Conservation (phyloP, 2,797 vertebrate genomes). For the Pterois miles region DNA sequence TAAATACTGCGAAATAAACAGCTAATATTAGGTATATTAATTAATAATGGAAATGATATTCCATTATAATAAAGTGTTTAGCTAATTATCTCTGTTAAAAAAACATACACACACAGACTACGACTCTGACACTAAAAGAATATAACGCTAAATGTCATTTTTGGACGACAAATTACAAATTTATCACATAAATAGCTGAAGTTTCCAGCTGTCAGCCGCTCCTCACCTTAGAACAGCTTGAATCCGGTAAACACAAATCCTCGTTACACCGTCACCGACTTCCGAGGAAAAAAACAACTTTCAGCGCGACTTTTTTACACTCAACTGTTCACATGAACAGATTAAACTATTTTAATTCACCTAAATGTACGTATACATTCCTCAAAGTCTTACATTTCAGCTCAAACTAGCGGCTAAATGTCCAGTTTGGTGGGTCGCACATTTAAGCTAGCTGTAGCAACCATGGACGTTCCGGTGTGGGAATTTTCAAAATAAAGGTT, state of each 20-base stretch:
- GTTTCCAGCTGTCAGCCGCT: not conserved
- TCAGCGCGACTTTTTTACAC: accelerated
- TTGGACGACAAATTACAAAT: not conserved
- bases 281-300: not conserved
- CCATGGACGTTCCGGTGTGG: not conserved
- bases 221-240: slow-evolving; percentile 34
- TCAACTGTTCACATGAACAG: accelerated
- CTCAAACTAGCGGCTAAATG: slow-evolving; percentile 12
- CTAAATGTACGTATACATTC: accelerated
- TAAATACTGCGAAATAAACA: not conserved
- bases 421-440: not conserved
- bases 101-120: not conserved
- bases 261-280: slow-evolving; percentile 59
- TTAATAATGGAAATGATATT: not conserved
- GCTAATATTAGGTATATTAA: not conserved
- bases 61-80: not conserved
- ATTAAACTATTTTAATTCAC: accelerated
- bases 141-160: not conserved
- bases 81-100: not conserved
- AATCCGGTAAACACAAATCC: slow-evolving; percentile 50
- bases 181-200: accelerated
- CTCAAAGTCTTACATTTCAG: not conserved
- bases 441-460: slow-evolving; percentile 24
- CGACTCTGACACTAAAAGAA: not conserved
- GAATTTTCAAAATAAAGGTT: slow-evolving; percentile 49